These are phyloP conservation scores for Oligia strigilis DNA, from an alignment of 2,888 invertebrate species.

Conservation along the genomic window DNA sequence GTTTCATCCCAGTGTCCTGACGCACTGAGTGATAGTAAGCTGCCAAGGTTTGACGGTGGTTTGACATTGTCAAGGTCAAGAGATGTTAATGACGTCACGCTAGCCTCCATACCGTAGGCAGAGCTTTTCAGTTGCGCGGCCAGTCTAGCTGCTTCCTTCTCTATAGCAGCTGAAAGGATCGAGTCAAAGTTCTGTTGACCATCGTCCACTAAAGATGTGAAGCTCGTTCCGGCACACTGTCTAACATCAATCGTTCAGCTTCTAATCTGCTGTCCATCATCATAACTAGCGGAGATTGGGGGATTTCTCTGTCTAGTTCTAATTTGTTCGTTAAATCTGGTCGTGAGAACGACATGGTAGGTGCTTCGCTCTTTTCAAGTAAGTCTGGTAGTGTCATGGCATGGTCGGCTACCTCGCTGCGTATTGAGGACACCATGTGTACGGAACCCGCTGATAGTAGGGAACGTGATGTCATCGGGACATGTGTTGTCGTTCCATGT, in stretches of 20 bases:
- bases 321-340: constrained; percentile 85
- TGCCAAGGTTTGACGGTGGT: constrained; percentile 95
- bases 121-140: constrained; percentile 84
- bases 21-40: constrained; percentile 90
- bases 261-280: constrained; percentile 63
- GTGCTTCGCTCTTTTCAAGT: constrained; percentile 82
- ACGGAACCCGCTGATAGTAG: constrained; percentile 95
- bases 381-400: constrained; percentile 90
- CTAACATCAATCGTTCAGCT: constrained; percentile 71
- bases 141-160: constrained; percentile 94
- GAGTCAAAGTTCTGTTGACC: constrained; percentile 90
- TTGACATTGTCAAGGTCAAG: constrained; percentile 94
- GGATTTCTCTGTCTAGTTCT: constrained; percentile 77
- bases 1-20: constrained; percentile 89
- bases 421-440: constrained; percentile 92
- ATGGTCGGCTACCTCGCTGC: constrained; percentile 74
- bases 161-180: constrained; percentile 93
- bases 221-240: constrained; percentile 80
- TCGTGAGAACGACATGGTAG: constrained; percentile 74
- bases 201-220: constrained; percentile 86
- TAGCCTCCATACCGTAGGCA: constrained; percentile 88
- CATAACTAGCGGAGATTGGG: constrained; percentile 63
- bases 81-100: constrained; percentile 91
- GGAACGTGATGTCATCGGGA: constrained; percentile 95
- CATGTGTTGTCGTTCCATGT: constrained; percentile 96